Conservation (phyloP, 2,797 vertebrate genomes). For the Rallus crepitans region DNA sequence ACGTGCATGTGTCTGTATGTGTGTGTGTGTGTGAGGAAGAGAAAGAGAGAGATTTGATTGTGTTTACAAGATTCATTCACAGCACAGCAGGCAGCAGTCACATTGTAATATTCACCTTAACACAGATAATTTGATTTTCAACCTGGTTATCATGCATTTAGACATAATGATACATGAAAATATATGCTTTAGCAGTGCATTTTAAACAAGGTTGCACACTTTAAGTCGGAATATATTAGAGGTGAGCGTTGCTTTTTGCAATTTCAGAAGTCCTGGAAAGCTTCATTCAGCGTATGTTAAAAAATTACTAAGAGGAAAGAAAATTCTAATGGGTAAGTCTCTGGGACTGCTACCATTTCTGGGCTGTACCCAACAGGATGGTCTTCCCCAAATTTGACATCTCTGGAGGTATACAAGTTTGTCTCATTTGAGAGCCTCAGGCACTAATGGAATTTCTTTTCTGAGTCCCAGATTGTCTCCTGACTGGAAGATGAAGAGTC, state of each 20-base stretch:
- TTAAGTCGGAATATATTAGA: slow-evolving; percentile 83
- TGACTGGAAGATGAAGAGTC: background rate
- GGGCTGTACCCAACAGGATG: background rate
- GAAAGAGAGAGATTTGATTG: slow-evolving; percentile 72
- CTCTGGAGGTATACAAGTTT: background rate
- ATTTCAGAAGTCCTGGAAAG: slow-evolving; percentile 54
- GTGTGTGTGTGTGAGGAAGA: slow-evolving; percentile 18
- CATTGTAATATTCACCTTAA: slow-evolving; percentile 84
- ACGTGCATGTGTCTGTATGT: background rate
- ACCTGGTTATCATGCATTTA: slow-evolving; percentile 83
- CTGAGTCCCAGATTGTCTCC: background rate
- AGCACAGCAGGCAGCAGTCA: slow-evolving; percentile 89
- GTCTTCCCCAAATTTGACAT: background rate
- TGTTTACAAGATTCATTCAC: slow-evolving; percentile 90
- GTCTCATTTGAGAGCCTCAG: background rate
- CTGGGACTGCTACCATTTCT: background rate
- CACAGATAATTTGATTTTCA: slow-evolving; percentile 90
- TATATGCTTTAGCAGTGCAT: slow-evolving; percentile 86
- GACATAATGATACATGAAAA: slow-evolving; percentile 84
- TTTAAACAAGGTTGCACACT: slow-evolving; percentile 88
- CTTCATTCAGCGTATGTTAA: slow-evolving; percentile 27
- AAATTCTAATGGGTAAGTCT: background rate
- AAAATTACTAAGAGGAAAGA: slow-evolving; percentile 46
- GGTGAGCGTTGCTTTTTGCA: slow-evolving; percentile 70
- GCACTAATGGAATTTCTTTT: background rate